Base-by-base conservation (phyloP, 2,888 invertebrate genomes). In the Pseudococcus jackbeardsleyi region DNA sequence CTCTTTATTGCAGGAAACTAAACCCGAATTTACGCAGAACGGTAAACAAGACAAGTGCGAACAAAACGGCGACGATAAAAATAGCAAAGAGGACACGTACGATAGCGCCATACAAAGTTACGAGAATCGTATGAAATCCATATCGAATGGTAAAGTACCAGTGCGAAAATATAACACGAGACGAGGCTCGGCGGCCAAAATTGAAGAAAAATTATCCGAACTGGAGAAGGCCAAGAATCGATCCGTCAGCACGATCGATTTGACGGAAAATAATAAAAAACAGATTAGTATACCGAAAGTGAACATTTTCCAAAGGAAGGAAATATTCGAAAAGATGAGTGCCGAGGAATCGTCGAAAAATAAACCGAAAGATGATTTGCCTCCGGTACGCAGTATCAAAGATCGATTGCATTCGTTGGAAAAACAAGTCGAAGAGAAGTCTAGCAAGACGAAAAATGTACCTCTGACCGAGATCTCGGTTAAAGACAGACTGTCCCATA, bases 301-400 rank as follows among this genome's bases (percentile, higher is more conserved):
- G 39, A 95, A 96, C 91, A 95, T 97, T 90, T 93, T 94, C 89
- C 96, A 96, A 92, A 93, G 96, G 90, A 94, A 96, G 90, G 96
- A 96, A 91, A 94, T 97, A 89, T 97, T 97, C 90, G 96, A 97
- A 91, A 94, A 94, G 90, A 92, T 89, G 72, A 72, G 46, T 33
- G 72, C 46, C 48, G 77, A 46, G 9, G 77, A 86, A 8, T 22
- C 22, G 26, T 26, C 19, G 1, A 77, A 72, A 48, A 77, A 42
- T 26, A 68, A 77, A 72, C 42, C 15, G 11, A 19, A 46, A n/a
- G 46, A 46, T 22, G 86, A 77, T 4, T 9, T 79, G 6, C 39
- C 79, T 9, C 26, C 72, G 12, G 86, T 86, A 7, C 86, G 48
- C 11, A 77, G 48, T 72, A 86, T 86, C 33, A 68, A 77, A 26